Base-by-base conservation (phyloP, 2,113 vertebrate genomes). In the Zapornia atra region DNA sequence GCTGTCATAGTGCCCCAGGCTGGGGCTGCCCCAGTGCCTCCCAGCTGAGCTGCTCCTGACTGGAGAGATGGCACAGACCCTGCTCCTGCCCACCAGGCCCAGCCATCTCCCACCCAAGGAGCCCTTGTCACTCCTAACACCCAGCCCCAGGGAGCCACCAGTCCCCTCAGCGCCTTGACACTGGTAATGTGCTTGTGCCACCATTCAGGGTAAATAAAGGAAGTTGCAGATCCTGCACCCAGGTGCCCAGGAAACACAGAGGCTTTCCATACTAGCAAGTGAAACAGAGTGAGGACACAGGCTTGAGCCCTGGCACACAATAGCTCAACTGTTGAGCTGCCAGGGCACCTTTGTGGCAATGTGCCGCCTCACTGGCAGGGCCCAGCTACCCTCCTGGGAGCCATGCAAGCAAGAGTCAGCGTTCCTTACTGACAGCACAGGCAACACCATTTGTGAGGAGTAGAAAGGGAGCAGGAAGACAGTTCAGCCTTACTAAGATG, bases 51-150 rank as follows among this genome's bases (percentile, higher is more conserved):
- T 0, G 12, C 31, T 75, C 24, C 50, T 38, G 21, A 10, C 38
- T 50, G 51, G 20, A 26, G 26, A 25, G 15, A 5, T 21, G 9
- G 50, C 22, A 42, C 6, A 25, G 19, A 19, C 6, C 19, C 9
- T 16, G 29, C 4, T 18, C 22, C 9, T 16, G 33, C 4, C 21
- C 42, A 6, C 36, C 53, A 11, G n/a, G 29, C 10, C 22, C 38
- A 38, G 21, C 33, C 29, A 8, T 24, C 22, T 5, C 8, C 6
- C 26, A 10, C 11, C 5, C 7, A 1, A 29, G 15, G 18, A 57
- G 2, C 1, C 25, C 12, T 21, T 1, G 0, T 1, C 16, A 15
- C 31, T 75, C 26, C 29, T 11, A 70, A 21, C 1, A 0, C 50
- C 38, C 18, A 50, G 9, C 5, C 7, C 16, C 20, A 25, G 34